Conservation (phyloP, 2,113 vertebrate species). For the Podilymbus podiceps region DNA sequence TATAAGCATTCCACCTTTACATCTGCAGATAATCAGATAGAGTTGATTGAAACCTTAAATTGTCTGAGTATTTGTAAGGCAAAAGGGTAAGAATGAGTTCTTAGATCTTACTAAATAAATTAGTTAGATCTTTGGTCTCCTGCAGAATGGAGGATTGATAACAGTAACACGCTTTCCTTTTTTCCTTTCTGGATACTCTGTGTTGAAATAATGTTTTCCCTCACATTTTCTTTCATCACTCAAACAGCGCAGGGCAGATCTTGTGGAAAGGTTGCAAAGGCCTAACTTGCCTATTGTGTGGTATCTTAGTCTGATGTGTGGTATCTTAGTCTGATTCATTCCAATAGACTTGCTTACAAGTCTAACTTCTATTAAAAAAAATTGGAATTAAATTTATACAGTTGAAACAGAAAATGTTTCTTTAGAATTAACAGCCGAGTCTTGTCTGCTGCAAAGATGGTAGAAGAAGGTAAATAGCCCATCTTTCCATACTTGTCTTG, state of each 20-base stretch:
- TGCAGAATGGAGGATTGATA: neutral
- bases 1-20: neutral
- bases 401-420: neutral
- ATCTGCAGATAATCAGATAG: neutral
- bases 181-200: neutral
- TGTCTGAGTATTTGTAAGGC: neutral
- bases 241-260: neutral
- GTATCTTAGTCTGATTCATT: neutral
- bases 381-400: neutral
- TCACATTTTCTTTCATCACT: neutral
- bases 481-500: neutral
- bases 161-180: neutral
- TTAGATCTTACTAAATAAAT: neutral
- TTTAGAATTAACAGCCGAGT: neutral
- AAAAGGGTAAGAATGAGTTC: neutral
- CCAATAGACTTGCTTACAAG: neutral
- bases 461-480: neutral
- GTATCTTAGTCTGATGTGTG: rapidly evolving
- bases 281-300: rapidly evolving
- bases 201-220: neutral
- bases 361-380: neutral
- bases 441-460: neutral
- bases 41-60: neutral
- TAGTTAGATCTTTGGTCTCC: neutral
- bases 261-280: neutral